Base-by-base conservation (phyloP, 2,113 vertebrate species). In the Shinisaurus crocodilurus region DNA sequence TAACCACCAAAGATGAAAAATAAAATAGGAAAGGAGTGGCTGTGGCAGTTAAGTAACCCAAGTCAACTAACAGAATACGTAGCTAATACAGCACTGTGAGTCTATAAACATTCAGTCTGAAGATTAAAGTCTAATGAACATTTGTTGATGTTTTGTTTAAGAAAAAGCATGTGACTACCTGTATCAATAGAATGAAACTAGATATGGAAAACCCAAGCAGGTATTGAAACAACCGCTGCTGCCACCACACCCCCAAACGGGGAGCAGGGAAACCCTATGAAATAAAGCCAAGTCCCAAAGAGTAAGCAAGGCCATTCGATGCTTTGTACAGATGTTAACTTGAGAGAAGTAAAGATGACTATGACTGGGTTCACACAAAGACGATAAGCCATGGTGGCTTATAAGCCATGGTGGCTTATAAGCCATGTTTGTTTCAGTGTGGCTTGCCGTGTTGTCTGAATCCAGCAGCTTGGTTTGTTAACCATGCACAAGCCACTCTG, bases 1-100 rank as follows among this genome's bases (percentile, higher is more conserved):
- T 57, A 45, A 43, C 67, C 86, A 20, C 18, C 1, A 76, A 92
- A 91, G 70, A 79, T 69, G 20, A 18, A 43, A 89, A 94, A 90
- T 86, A 91, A 81, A 40, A 80, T 75, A 25, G 72, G 25, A 20
- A 48, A 94, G 92, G 29, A 86, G 34, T 63, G 76, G 75, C 15
- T 84, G 40, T 1, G 0, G n/a, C n/a, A n/a, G n/a, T n/a, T n/a
- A 65, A 90, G 85, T 48, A 80, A 57, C 72, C 88, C 89, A 87
- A 54, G 32, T 32, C 82, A 82, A 72, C 79, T 84, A 89, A 40
- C 27, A 82, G 77, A 20, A 60, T 60, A 89, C 27, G 65, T 27
- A 5, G 3, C 29, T 8, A 3, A 10, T 82, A 83, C 81, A n/a
- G 60, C n/a, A 69, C 88, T 89, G 10, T 45, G 72, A 63, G 25